Base-by-base conservation (phyloP, 1,140 invertebrate genomes). In the Drosophila sturtevanti region DNA sequence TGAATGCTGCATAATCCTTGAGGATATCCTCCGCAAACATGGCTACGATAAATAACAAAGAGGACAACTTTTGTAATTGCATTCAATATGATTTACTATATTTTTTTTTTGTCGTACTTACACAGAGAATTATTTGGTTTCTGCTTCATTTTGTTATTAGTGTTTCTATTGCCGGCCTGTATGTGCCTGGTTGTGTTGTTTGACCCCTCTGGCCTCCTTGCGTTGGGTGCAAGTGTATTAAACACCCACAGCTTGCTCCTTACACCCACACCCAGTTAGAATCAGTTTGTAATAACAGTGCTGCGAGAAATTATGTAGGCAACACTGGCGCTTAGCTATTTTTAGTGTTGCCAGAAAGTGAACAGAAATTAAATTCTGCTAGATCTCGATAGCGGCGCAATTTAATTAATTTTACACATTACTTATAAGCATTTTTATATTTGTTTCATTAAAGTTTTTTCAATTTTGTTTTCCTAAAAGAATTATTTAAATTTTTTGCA, bases 11-110 rank as follows among this genome's bases (percentile, higher is more conserved):
- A 68, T 86, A 92, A 14, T 79, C 72, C 70, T 63, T 82, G 4
- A 92, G 68, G 35, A 90, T 81, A 38, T 91, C 89, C 63, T 91
- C 91, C 58, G 89, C 91, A 22, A 86, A 91, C 18, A 89, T 68
- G 6, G 89, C 90, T 91, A 12, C 3, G 24, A 22, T 4, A n/a
- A 55, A 9, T 6, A n/a, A 1, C 16, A 16, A 7, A 24, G 34
- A 34, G 37, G 31, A 63, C 44, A 37, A 24, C 18, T 7, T 44
- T 10, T 44, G 16, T 38, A 44, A 10, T 21, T 18, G 41, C 16
- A 44, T 44, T 44, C 4, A 5, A 4, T n/a, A 38, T n/a, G 37
- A 38, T 9, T 0, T 18, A 48, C 3, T n/a, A 1, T n/a, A 18
- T 2, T 18, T 1, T 44, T 1, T 44, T 9, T 2, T 1, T 18